Evolutionary conservation across 2,113 vertebrate genomes (phyloP), one percentile per base, ranked within the genome.

Genomic region (Aplodontia rufa): DNA sequence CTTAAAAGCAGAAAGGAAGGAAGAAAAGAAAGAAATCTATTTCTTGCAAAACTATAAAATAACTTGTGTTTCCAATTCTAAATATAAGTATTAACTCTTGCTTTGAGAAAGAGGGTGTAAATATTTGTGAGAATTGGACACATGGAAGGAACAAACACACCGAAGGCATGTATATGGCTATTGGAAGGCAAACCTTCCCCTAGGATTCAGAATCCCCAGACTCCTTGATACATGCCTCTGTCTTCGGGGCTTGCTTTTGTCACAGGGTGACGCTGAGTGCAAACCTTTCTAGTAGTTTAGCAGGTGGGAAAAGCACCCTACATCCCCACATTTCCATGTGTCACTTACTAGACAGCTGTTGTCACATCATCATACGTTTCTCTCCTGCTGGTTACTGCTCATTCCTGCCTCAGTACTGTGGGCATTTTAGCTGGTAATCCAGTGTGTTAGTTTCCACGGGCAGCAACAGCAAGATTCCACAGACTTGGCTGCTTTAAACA

Each of bases 141-240:
- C 3, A 26, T 4, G 5, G 28, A 87, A 20, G 30, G 32, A 45
- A 45, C 49, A 84, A 20, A 24, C 6, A 13, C 10, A 24, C 1
- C 47, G 45, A 42, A 1, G 3, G 1, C 4, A 2, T 26, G 8
- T 3, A 35, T 12, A 66, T 4, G 30, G 9, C 11, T 32, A 7
- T 0, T 32, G 30, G 84, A 28, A 55, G 7, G 28, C 35, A 69
- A 0, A 2, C 1, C 5, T 4, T 45, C 6, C 13, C 6, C 8
- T 20, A 47, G 22, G 19, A 35, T 79, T 64, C 53, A 88, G 49
- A n/a, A 5, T 1, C 40, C 35, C 3, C 19, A 17, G 17, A 1
- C 30, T 55, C 14, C 1, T 37, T 40, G 19, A 13, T 24, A 24
- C 19, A 19, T 0, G 42, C 1, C 2, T 0, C 1, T 58, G 6